phyloP scores from a whole-genome alignment of 2,113 vertebrate species.

The Dicerorhinus sumatrensis region DNA sequence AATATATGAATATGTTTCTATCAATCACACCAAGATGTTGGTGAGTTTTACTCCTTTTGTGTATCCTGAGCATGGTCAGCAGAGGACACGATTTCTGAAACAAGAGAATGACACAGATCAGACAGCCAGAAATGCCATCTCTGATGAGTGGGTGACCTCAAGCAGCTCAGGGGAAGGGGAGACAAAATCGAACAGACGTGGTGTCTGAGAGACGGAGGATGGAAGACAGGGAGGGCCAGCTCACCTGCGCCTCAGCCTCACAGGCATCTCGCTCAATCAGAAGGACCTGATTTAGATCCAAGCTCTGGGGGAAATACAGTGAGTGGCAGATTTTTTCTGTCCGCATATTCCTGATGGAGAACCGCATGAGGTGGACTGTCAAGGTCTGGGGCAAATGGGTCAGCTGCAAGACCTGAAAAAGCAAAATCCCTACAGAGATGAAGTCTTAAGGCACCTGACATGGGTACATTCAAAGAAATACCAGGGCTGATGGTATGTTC shows the following conservation, averaged over 20 bases:
- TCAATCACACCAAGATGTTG: not conserved
- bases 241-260: conserved; percentile 79
- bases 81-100: not conserved
- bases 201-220: not conserved
- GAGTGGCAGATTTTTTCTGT: conserved; percentile 81
- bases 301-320: conserved; percentile 82
- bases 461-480: not conserved
- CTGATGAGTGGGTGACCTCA: not conserved
- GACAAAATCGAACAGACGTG: fast-evolving
- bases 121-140: not conserved
- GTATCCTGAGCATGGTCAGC: not conserved
- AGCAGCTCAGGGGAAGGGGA: not conserved
- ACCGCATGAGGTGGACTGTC: conserved; percentile 87
- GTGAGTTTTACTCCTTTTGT: not conserved
- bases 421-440: not conserved
- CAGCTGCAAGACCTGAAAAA: conserved; percentile 83
- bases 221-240: not conserved
- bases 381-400: conserved; percentile 83
- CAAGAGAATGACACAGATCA: not conserved
- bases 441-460: not conserved
- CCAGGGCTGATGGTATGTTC: fast-evolving
- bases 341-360: conserved; percentile 64
- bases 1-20: not conserved
- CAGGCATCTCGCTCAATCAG: conserved; percentile 61
- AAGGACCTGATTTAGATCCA: conserved; percentile 84